Evolutionary conservation across 2,113 vertebrate genomes (phyloP), one percentile per base, ranked within the genome.

Genomic region (Pseudois nayaur): DNA sequence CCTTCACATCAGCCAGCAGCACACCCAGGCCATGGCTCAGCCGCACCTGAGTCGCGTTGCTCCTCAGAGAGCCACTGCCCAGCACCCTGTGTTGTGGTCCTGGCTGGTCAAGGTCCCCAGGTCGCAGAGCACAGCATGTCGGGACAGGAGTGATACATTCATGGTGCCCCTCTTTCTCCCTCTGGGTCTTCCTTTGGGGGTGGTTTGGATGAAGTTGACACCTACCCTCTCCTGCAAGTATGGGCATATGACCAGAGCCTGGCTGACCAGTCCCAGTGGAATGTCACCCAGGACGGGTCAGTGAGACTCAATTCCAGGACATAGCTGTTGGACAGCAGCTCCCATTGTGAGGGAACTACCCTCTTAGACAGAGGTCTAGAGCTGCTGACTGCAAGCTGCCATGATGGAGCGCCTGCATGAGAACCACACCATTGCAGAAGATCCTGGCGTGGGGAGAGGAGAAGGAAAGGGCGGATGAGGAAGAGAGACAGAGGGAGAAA

Each of bases 41-140:
- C 36, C 3, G 0, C 12, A 4, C 29, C 29, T 6, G 78, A 50
- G 45, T 33, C 17, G 17, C 0, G 2, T 5, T 25, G 62, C 14
- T 14, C 3, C 45, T 52, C 23, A 3, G 59, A 3, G 43, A 36
- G 57, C 55, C 89, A 13, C 23, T 48, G 36, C 31, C 71, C 67
- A 15, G 52, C 4, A 0, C 13, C 52, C 67, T 29, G 1, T 36
- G 36, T 3, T 8, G 13, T 3, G 17, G 27, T 43, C 27, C 45
- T 17, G 2, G 64, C 25, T 23, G 29, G 27, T 23, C 16, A 45
- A 57, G 40, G 67, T 19, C 12, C 0, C 48, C 33, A 2, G 48
- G 27, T 5, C 17, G 36, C 31, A 4, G 84, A 74, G n/a, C 12
- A 17, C 48, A 45, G 13, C 48, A 1, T 4, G 74, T 67, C 21